phyloP scores from a whole-genome alignment of 2,113 vertebrate species.

The Dicentrarchus labrax region DNA sequence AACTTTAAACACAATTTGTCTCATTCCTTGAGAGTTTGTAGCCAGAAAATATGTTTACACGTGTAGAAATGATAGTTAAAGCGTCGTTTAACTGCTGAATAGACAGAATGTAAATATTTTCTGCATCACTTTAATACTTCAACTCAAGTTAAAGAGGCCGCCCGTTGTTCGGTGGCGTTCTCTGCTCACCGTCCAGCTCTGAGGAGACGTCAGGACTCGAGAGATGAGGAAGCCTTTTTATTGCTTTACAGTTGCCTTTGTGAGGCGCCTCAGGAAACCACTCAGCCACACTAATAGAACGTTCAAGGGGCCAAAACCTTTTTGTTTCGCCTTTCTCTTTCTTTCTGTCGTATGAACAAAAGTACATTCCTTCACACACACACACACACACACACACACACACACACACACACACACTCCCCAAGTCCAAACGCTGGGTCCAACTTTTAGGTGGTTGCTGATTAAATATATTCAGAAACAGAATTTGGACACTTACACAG shows the following conservation, averaged over 20 bases:
- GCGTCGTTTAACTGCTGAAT: too few relatives aligned
- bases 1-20: too few relatives aligned
- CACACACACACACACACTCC: too few relatives aligned
- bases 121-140: too few relatives aligned
- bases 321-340: conserved; percentile 46
- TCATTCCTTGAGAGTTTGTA: too few relatives aligned
- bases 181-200: too few relatives aligned
- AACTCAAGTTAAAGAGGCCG: too few relatives aligned
- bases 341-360: conserved; percentile 53
- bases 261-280: conserved; percentile 65
- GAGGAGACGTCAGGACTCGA: conserved; percentile 19
- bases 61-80: too few relatives aligned
- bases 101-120: too few relatives aligned
- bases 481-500: neutral
- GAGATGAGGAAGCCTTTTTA: conserved; percentile 66
- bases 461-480: conserved; percentile 8
- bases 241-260: conserved; percentile 74
- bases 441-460: conserved; percentile 15
- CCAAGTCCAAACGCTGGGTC: conserved; percentile 12
- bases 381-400: too few relatives aligned
- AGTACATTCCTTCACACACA: conserved; percentile 66
- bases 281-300: conserved; percentile 64
- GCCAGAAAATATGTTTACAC: too few relatives aligned
- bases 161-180: too few relatives aligned
- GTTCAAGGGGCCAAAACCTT: conserved; percentile 46